These are phyloP conservation scores for Iselma pallidipennis DNA, from an alignment of 2,888 invertebrate species.

Conservation along the genomic window DNA sequence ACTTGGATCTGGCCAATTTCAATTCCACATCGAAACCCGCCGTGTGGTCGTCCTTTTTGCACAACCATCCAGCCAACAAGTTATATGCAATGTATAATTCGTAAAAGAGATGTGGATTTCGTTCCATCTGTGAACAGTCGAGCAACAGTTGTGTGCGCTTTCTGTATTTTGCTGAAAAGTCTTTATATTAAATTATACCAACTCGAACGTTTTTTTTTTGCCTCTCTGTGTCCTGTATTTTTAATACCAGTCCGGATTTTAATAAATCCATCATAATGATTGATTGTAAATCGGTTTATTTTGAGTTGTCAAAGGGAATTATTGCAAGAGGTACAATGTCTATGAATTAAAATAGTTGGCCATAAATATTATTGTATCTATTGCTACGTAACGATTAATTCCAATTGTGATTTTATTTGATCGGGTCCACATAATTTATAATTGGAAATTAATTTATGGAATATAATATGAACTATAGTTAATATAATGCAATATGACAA, in stretches of 20 bases:
- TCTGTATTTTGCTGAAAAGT: neutral
- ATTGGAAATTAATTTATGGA: neutral
- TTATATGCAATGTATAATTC: neutral
- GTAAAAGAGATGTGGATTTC: too few relatives aligned
- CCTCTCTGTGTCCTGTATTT: neutral
- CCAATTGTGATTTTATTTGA: conserved; percentile 13
- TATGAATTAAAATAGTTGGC: conserved; percentile 22
- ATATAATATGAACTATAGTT: neutral
- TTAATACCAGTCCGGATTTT: neutral
- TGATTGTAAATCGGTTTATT: conserved; percentile 12
- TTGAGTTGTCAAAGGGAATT: conserved; percentile 16
- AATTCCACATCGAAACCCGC: too few relatives aligned
- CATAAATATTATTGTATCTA: conserved; percentile 17
- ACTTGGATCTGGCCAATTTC: neutral
- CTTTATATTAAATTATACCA: neutral
- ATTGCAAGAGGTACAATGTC: conserved; percentile 6
- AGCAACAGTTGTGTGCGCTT: conserved; percentile 21
- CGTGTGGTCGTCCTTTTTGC: too few relatives aligned
- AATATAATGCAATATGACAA: neutral
- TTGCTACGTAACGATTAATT: conserved; percentile 19
- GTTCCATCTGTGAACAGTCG: conserved; percentile 23
- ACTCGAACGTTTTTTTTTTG: neutral
- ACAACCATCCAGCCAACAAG: neutral
- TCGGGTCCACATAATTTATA: neutral
- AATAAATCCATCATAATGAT: neutral